Evolutionary conservation across 2,888 invertebrate species (phyloP).

Genomic region (Clostera curtula): DNA sequence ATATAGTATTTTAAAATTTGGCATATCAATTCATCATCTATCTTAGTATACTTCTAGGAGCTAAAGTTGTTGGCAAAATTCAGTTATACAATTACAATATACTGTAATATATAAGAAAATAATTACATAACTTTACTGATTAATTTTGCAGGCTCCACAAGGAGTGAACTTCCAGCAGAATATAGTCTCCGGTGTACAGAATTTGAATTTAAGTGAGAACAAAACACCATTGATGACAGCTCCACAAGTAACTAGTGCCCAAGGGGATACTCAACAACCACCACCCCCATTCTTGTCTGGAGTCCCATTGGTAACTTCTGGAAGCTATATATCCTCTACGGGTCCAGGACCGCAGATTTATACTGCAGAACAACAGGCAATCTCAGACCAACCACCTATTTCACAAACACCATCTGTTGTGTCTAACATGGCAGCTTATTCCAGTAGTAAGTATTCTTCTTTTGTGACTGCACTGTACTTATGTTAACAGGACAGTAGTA

Average conservation of each 20-base stretch:
- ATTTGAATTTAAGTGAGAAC: conserved; percentile 44
- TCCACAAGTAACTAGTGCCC: conserved; percentile 27
- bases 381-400: conserved; percentile 31
- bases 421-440: conserved; percentile 63
- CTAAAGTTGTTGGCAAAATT: too few species aligned
- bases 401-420: conserved; percentile 57
- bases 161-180: conserved; percentile 29
- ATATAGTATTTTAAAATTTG: too few species aligned
- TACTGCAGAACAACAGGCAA: conserved; percentile 13
- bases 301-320: conserved; percentile 69
- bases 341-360: conserved; percentile 8
- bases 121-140: not conserved
- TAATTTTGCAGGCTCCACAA: conserved; percentile 36
- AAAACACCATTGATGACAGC: conserved; percentile 37
- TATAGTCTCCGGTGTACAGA: conserved; percentile 38
- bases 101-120: not conserved
- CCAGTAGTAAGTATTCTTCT: conserved; percentile 60
- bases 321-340: conserved; percentile 31
- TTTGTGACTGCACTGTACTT: too few species aligned
- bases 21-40: too few species aligned
- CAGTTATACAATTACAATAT: not conserved
- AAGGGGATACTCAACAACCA: conserved; percentile 27
- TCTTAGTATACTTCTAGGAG: too few species aligned
- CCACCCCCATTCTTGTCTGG: conserved; percentile 67
- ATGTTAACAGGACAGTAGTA: too few species aligned